phyloP scores from a whole-genome alignment of 1,140 invertebrate species.

The Drosophila micromelanica region DNA sequence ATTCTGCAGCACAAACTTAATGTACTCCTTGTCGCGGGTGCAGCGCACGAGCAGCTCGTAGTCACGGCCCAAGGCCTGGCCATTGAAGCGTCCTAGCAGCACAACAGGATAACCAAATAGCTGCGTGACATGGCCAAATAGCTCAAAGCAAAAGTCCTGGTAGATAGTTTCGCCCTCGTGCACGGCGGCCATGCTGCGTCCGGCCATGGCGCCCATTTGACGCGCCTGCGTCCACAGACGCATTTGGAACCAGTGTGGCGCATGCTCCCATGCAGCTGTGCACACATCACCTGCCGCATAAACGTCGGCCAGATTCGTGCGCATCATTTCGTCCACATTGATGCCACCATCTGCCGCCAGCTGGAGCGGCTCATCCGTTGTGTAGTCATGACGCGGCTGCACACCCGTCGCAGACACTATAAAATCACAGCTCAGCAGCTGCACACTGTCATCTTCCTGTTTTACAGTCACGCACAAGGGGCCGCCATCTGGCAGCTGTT shows the following conservation, averaged over 20 bases:
- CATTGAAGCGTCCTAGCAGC: constrained; percentile 97
- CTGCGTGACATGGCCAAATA: constrained; percentile 97
- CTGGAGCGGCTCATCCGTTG: constrained; percentile 86
- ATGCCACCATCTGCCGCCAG: constrained; percentile 90
- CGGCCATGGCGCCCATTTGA: constrained; percentile 98
- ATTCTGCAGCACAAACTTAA: constrained; percentile 95
- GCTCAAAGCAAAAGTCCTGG: constrained; percentile 98
- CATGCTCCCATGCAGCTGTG: constrained; percentile 90
- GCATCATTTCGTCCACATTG: constrained; percentile 93
- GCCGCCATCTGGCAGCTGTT: constrained; percentile 1
- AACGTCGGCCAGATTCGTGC: constrained; percentile 91
- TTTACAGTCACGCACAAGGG: constrained; percentile 34
- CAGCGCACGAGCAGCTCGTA: constrained; percentile 95
- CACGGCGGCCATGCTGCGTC: constrained; percentile 93
- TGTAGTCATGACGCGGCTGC: constrained; percentile 88
- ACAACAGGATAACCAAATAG: constrained; percentile 98
- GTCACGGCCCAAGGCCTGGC: constrained; percentile 92
- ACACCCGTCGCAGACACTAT: constrained; percentile 98
- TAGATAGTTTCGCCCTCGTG: constrained; percentile 87
- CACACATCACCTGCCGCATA: constrained; percentile 98
- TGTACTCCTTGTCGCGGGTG: constrained; percentile 93
- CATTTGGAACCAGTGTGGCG: constrained; percentile 98
- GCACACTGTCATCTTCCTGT: constrained; percentile 47
- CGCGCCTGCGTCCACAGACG: constrained; percentile 98
- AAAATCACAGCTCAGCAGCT: constrained; percentile 90